Percentiles rank a stretch among this genome's conserved stretches.
These are phyloP conservation scores for Melanerpes formicivorus DNA, from an alignment of 2,113 vertebrate genomes.

Conservation along the genomic window DNA sequence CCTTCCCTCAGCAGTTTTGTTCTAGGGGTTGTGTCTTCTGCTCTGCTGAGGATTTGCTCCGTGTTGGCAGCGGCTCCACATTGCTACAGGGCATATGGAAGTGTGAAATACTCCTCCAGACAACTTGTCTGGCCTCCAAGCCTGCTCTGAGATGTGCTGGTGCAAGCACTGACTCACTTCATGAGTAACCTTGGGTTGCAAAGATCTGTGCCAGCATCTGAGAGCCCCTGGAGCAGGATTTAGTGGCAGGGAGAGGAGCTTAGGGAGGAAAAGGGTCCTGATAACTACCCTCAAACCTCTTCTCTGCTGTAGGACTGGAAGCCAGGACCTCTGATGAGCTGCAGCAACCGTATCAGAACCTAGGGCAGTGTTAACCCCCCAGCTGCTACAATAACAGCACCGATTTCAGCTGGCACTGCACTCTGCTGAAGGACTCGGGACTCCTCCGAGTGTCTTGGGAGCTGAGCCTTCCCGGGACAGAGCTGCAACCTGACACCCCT, in stretches of 20 bases:
- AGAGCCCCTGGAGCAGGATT: not conserved
- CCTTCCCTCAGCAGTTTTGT: not conserved
- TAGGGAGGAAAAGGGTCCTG: not conserved
- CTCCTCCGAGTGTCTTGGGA: not conserved
- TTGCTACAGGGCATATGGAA: not conserved
- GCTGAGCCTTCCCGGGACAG: not conserved
- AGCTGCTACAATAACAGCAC: fast-evolving
- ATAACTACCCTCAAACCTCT: not conserved
- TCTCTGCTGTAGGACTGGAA: not conserved
- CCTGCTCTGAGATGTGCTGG: not conserved
- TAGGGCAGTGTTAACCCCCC: too few species aligned
- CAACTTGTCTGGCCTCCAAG: too few species aligned
- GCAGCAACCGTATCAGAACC: not conserved
- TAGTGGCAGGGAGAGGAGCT: not conserved
- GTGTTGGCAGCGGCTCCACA: not conserved
- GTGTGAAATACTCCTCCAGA: not conserved
- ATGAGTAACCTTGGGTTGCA: not conserved
- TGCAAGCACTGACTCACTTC: not conserved
- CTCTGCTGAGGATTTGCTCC: not conserved
- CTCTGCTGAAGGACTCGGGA: not conserved
- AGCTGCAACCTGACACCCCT: not conserved
- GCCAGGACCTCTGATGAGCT: not conserved
- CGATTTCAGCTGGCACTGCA: too few species aligned
- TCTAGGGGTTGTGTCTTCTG: not conserved
- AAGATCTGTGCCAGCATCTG: not conserved